phyloP scores from a whole-genome alignment of 2,888 invertebrate species.

The Cataglyphis livida region DNA sequence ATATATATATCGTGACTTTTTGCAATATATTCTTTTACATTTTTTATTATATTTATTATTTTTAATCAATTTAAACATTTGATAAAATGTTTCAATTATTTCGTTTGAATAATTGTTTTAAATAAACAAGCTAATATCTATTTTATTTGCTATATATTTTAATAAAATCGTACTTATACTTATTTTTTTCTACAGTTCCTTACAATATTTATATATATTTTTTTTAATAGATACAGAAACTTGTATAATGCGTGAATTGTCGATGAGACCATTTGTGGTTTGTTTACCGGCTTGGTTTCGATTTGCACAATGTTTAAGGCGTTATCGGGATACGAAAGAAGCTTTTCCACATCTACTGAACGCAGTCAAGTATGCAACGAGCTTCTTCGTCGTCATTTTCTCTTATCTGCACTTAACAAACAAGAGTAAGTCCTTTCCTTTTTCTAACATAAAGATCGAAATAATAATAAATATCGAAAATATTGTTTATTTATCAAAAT shows the following conservation, averaged over 20 bases:
- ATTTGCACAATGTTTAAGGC: slow-evolving; percentile 98
- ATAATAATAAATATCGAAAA: background rate
- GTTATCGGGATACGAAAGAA: slow-evolving; percentile 97
- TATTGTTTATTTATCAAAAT: background rate
- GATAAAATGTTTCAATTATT: background rate
- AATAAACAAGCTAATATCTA: background rate
- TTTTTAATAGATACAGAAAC: slow-evolving; percentile 84
- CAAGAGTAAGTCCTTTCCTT: slow-evolving; percentile 86
- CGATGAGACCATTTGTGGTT: slow-evolving; percentile 92
- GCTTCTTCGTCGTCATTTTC: slow-evolving; percentile 98
- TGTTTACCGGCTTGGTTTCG: slow-evolving; percentile 99
- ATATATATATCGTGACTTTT: background rate
- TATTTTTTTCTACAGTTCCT: background rate
- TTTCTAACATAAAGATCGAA: background rate
- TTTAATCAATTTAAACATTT: background rate
- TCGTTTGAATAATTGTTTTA: background rate
- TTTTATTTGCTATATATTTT: background rate
- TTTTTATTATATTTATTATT: background rate
- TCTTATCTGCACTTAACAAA: slow-evolving; percentile 90
- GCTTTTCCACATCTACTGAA: slow-evolving; percentile 98
- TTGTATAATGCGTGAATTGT: slow-evolving; percentile 84
- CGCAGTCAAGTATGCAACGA: slow-evolving; percentile 99
- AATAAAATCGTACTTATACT: background rate
- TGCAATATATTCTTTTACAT: background rate
- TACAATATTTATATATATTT: background rate